Evolutionary conservation across 1,140 invertebrate species (phyloP), one percentile per base, ranked within the genome.

Genomic region (Drosophila biarmipes): DNA sequence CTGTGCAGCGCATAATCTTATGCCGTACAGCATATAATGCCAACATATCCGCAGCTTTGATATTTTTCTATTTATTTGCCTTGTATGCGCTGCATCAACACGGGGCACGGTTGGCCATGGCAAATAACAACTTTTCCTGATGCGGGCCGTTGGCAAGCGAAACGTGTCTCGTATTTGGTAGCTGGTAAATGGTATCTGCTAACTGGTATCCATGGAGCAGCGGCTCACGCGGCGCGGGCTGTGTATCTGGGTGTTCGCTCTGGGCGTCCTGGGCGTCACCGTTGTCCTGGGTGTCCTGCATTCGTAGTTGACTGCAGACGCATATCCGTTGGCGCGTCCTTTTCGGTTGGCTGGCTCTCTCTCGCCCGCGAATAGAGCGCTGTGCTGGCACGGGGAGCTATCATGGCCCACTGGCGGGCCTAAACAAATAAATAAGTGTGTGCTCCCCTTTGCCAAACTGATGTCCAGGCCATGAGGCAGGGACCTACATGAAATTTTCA

Each of bases 371-470:
- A 17, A 21, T 15, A 43, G 6, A 31, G 6, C 46, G 46, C 46
- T 21, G 31, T 24, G 24, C 24, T 24, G 38, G 38, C 42, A 51
- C 15, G 21, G 38, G 34, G 73, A 75, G 66, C 54, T 69, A 82
- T 75, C 74, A 78, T 87, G 78, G 59, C 46, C 82, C 76, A 71
- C 79, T 82, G 80, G 73, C 84, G 79, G 72, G 84, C 76, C 84
- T 84, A 89, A 89, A 80, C 84, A 89, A 89, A 89, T 89, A 89
- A 89, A 89, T 89, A 89, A 84, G 84, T 76, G 54, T 66, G 71
- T 69, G 54, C 84, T 82, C 73, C 73, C 79, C 64, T 90, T 89
- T 89, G 84, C 76, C 84, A 82, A 79, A 67, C 84, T 84, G 80
- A 72, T 85, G 75, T 73, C 62, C 81, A 66, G 77, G 49, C 73